Conservation (phyloP, 2,888 invertebrate species). For the Hirtodrosophila confusa region DNA sequence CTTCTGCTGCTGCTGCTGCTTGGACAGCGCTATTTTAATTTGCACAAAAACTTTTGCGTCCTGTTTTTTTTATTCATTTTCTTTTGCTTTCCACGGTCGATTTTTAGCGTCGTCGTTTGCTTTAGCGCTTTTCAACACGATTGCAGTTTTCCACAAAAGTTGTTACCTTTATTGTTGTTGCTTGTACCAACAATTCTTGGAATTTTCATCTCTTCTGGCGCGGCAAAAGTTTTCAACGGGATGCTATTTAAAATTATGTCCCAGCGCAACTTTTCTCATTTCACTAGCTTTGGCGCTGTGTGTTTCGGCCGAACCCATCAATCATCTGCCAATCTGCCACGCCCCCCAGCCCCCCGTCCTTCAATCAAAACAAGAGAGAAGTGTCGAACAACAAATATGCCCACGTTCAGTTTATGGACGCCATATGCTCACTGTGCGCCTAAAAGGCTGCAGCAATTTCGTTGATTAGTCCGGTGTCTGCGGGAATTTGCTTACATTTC, state of each 20-base stretch:
- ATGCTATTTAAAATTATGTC: neutral
- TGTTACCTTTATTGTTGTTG: neutral
- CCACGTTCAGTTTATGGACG: slow-evolving; percentile 37
- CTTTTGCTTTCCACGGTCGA: neutral
- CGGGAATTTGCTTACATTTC: slow-evolving; percentile 38
- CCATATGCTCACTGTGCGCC: slow-evolving; percentile 51
- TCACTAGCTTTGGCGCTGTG: neutral
- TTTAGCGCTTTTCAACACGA: slow-evolving; percentile 7
- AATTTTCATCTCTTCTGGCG: too few relatives aligned
- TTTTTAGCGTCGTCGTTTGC: slow-evolving; percentile 1
- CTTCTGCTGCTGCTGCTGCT: neutral
- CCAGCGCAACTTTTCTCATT: slow-evolving; percentile 2
- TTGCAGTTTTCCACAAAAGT: slow-evolving; percentile 8
- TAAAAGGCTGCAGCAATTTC: slow-evolving; percentile 76
- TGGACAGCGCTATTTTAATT: slow-evolving; percentile 4
- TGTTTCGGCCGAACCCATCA: slow-evolving; percentile 40
- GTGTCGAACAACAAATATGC: slow-evolving; percentile 48
- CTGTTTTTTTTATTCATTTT: neutral
- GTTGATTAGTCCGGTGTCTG: slow-evolving; percentile 66
- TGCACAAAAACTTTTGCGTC: slow-evolving; percentile 1
- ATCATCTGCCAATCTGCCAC: slow-evolving; percentile 43
- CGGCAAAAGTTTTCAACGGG: neutral
- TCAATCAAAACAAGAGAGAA: slow-evolving; percentile 31
- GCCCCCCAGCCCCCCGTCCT: slow-evolving; percentile 16
- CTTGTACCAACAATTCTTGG: neutral